Evolutionary conservation across 2,888 invertebrate species (phyloP), one percentile per base, ranked within the genome.

Genomic region (Ypsolopha scabrella): DNA sequence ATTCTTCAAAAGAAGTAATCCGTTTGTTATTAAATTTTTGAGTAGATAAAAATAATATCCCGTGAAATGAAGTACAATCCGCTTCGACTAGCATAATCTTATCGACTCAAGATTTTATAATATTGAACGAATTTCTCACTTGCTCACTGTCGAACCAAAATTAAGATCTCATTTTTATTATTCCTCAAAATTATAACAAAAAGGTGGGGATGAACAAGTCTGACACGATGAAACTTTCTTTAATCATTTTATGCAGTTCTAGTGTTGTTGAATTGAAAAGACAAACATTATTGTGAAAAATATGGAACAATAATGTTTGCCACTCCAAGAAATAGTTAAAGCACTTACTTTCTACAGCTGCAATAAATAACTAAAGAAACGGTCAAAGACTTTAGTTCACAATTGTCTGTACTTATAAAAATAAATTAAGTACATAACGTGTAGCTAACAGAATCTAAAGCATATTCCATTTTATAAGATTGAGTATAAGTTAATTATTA

Each of bases 131-230:
- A 78, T 78, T 78, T 73, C 72, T 67, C 62, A 71, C 67, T 80
- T 77, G 13, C 78, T 82, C 80, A 82, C 73, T 75, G 67, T 79
- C 64, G 70, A 80, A 83, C 80, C 79, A 81, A 81, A 78, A 80
- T 81, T 68, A 56, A 75, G 83, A 86, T 85, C 85, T 83, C 80
- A 80, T 79, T 79, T 75, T 66, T 67, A 65, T 52, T 53, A 52
- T 55, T 52, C 53, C 52, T 50, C 52, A 48, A 52, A 53, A 53
- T 41, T 14, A 38, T 52, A 34, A 48, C 37, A 48, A 44, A 39
- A 14, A 46, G 14, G 10, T 10, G 6, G 13, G 6, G 38, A 37
- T 24, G 37, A 38, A 10, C 10, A 7, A 7, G 14, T 48, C 37
- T 38, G 39, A 13, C 10, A 36, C 24, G 10, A 46, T 9, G 38